Conservation (phyloP, 1,140 invertebrate species). For the Drosophila albomicans region DNA sequence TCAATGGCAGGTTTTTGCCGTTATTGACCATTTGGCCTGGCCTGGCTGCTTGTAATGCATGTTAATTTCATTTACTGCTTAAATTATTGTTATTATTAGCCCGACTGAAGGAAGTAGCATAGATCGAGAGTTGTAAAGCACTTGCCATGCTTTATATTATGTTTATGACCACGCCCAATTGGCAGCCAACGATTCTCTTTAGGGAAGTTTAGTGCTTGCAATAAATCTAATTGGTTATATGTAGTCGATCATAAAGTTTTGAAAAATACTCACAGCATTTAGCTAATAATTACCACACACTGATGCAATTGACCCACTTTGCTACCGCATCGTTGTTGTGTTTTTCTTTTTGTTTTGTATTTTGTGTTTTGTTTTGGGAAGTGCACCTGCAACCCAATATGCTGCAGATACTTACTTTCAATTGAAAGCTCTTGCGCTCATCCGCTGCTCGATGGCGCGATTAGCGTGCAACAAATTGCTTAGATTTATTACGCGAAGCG, state of each 20-base stretch:
- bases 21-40: constrained; percentile 67
- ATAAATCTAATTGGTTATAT: background rate
- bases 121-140: background rate
- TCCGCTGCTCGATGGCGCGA: constrained; percentile 51
- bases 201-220: background rate
- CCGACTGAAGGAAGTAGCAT: background rate
- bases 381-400: constrained; percentile 73
- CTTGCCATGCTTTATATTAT: background rate
- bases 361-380: constrained; percentile 34
- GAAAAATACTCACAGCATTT: constrained; percentile 2
- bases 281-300: constrained; percentile 51
- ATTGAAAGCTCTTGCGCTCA: constrained; percentile 59
- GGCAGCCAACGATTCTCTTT: background rate
- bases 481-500: constrained; percentile 77
- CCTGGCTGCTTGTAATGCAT: constrained; percentile 67
- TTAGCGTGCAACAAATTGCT: constrained; percentile 80
- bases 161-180: constrained; percentile 4
- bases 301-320: constrained; percentile 70
- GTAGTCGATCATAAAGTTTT: background rate
- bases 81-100: constrained; percentile 80
- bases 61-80: constrained; percentile 75
- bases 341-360: too few species aligned
- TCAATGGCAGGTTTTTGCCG: constrained; percentile 80
- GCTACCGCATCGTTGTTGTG: constrained; percentile 31
- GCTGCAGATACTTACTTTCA: constrained; percentile 67